These are phyloP conservation scores for Epistrophe grossulariae DNA, from an alignment of 2,888 invertebrate genomes.

Conservation along the genomic window DNA sequence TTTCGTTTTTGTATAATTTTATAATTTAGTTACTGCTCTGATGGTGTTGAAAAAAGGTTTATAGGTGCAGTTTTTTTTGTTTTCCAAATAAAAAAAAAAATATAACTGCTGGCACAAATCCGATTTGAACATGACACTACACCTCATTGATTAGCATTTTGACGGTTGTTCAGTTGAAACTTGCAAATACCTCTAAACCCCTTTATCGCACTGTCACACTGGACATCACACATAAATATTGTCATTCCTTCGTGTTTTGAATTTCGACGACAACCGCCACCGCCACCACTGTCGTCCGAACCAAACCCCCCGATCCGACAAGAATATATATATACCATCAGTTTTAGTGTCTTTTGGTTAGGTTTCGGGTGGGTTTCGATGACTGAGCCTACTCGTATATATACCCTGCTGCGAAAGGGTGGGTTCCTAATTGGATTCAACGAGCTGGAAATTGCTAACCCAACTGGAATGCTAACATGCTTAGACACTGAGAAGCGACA, in stretches of 20 bases:
- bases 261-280: not conserved
- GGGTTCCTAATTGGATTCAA: constrained; percentile 74
- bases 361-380: constrained; percentile 40
- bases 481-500: constrained; percentile 53
- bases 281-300: not conserved
- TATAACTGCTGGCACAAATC: constrained; percentile 66
- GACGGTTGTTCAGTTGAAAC: constrained; percentile 50
- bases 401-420: constrained; percentile 26
- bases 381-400: not conserved
- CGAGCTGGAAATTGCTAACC: constrained; percentile 76
- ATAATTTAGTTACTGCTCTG: constrained; percentile 4
- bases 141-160: constrained; percentile 74
- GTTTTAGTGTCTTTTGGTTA: constrained; percentile 40
- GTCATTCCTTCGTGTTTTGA: constrained; percentile 1
- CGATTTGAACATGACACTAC: constrained; percentile 75
- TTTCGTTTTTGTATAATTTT: constrained; percentile 5
- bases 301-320: not conserved
- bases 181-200: not conserved
- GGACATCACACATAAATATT: not conserved
- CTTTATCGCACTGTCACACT: not conserved
- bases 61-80: constrained; percentile 11
- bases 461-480: constrained; percentile 74
- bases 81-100: constrained; percentile 15
- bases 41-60: constrained; percentile 38
- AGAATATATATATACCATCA: not conserved